Percentiles rank a stretch among this genome's conserved stretches.
Conservation (phyloP, 2,113 vertebrate species). For the Mohoua ochrocephala region DNA sequence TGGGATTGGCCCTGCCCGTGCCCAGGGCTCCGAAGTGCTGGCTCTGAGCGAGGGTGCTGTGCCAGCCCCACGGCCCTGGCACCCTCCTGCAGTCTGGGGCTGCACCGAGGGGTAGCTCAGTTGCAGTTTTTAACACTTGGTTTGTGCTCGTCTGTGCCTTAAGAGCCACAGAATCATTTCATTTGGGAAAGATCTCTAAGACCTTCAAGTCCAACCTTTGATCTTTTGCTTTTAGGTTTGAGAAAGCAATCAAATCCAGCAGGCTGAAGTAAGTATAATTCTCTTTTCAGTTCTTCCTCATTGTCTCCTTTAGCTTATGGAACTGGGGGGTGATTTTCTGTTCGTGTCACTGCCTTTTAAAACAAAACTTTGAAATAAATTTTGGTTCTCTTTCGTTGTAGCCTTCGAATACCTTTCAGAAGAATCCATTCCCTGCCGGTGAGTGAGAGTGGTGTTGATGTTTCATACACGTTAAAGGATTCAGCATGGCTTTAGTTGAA, state of each 20-base stretch:
- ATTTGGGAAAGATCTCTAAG: not conserved
- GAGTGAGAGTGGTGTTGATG: slow-evolving; percentile 2
- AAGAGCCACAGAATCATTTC: too few species aligned
- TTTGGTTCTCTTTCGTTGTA: not conserved
- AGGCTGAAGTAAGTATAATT: not conserved
- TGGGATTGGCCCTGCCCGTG: not conserved
- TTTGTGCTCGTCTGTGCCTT: not conserved
- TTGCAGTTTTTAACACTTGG: accelerated
- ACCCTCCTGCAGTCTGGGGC: not conserved
- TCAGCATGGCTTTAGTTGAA: not conserved
- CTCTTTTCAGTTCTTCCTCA: not conserved
- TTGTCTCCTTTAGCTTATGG: not conserved
- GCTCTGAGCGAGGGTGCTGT: not conserved
- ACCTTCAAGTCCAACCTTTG: not conserved
- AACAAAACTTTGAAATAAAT: not conserved
- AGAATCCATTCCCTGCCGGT: slow-evolving; percentile 75
- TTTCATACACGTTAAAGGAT: not conserved
- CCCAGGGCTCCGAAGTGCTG: not conserved
- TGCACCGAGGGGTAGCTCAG: accelerated
- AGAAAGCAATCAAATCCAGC: slow-evolving; percentile 6
- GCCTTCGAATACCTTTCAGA: slow-evolving; percentile 64
- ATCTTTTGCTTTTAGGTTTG: slow-evolving; percentile 13
- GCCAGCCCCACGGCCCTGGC: not conserved
- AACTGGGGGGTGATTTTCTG: not conserved
- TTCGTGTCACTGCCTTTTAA: not conserved